A percentile compares a stretch with the other conserved stretches of the same genome.
Conservation (phyloP, 2,888 invertebrate genomes). For the Linyphia triangularis region DNA sequence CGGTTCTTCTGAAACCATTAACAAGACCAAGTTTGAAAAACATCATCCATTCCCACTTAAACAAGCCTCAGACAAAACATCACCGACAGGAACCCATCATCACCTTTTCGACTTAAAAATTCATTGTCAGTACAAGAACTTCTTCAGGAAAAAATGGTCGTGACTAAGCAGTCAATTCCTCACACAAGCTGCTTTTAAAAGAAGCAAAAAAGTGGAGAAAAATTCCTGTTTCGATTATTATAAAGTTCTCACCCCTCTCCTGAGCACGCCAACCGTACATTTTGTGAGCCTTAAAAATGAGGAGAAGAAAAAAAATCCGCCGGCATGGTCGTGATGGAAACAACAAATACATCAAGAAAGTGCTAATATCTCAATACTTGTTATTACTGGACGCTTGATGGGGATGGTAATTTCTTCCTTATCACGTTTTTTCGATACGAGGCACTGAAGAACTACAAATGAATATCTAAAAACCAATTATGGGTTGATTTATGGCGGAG, state of each 20-base stretch:
- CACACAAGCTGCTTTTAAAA: not conserved
- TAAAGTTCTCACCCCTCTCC: conserved; percentile 11
- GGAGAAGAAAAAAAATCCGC: not conserved
- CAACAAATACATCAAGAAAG: conserved; percentile 62
- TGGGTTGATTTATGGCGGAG: conserved; percentile 58
- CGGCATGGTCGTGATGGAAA: conserved; percentile 18
- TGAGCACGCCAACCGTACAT: conserved; percentile 35
- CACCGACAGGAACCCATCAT: not conserved
- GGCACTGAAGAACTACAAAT: conserved; percentile 24
- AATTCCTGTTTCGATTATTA: conserved; percentile 17
- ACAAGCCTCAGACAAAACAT: not conserved
- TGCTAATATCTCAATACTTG: conserved; percentile 73
- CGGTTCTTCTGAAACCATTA: too few species aligned
- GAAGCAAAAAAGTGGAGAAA: not conserved
- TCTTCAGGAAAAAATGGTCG: conserved; percentile 3
- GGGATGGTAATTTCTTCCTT: conserved; percentile 37
- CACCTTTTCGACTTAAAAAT: conserved; percentile 17
- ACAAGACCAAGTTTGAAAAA: too few species aligned
- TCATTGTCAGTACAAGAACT: conserved; percentile 26
- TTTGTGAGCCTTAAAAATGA: not conserved
- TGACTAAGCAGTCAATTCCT: conserved; percentile 7
- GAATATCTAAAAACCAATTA: conserved; percentile 59
- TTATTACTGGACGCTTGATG: conserved; percentile 5
- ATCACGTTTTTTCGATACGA: conserved; percentile 51
- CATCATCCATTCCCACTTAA: too few species aligned